Evolutionary conservation across 2,888 invertebrate species (phyloP).

Genomic region (Lithophane ornitopus): DNA sequence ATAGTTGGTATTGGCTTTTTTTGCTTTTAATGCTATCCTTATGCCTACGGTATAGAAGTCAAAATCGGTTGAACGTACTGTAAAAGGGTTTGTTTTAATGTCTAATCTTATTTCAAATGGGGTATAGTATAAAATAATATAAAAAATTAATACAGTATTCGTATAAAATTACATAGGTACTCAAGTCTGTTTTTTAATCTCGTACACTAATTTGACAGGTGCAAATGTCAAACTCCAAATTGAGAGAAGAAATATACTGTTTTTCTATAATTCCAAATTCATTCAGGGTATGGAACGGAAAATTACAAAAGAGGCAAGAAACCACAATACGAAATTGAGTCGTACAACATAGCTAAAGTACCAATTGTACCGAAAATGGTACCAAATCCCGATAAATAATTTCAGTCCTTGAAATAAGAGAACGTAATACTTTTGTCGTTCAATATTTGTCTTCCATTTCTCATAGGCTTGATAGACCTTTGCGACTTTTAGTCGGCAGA

Average conservation of each 20-base stretch:
- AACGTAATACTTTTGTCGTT: constrained; percentile 39
- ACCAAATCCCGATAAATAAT: constrained; percentile 49
- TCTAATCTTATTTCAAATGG: too few relatives aligned
- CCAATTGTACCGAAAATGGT: constrained; percentile 35
- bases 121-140: too few relatives aligned
- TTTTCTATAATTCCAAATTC: constrained; percentile 9
- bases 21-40: too few relatives aligned
- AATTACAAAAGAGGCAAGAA: background rate
- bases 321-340: constrained; percentile 14
- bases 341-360: constrained; percentile 17
- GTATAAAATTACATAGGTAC: too few relatives aligned
- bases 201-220: too few relatives aligned
- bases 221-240: too few relatives aligned
- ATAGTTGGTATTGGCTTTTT: too few relatives aligned
- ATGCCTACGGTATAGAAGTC: too few relatives aligned
- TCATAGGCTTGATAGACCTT: constrained; percentile 1
- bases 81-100: too few relatives aligned
- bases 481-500: constrained; percentile 9
- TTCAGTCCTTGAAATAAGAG: constrained; percentile 35
- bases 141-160: too few relatives aligned
- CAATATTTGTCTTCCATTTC: constrained; percentile 54
- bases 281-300: background rate
- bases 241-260: background rate
- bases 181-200: too few relatives aligned
- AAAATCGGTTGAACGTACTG: too few relatives aligned